These are phyloP conservation scores for Carduelis carduelis DNA, from an alignment of 2,797 vertebrate species.

Conservation along the genomic window DNA sequence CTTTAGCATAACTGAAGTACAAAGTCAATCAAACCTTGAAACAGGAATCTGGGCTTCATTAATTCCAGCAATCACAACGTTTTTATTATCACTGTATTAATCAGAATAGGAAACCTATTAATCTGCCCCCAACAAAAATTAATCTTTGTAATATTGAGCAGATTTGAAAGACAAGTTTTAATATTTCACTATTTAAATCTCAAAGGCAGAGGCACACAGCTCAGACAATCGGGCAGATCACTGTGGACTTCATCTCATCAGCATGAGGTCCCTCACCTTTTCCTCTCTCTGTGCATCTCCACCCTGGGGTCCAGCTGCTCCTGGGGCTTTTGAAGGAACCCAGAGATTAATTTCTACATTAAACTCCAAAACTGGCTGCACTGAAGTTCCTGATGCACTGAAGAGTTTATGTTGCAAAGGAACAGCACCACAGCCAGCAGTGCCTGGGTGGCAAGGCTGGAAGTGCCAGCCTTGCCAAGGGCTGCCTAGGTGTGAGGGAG, in stretches of 20 bases:
- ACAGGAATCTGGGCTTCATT: constrained; percentile 53
- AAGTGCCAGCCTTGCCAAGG: fast-evolving
- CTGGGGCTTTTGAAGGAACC: not conserved
- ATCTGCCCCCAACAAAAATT: constrained; percentile 64
- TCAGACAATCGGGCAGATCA: not conserved
- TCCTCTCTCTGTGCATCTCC: not conserved
- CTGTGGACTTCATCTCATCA: not conserved
- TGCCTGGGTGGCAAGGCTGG: not conserved
- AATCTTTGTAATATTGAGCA: constrained; percentile 54
- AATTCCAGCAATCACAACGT: constrained; percentile 57
- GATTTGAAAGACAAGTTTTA: constrained; percentile 49
- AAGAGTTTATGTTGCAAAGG: not conserved
- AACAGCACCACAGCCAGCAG: not conserved
- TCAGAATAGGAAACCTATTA: constrained; percentile 66
- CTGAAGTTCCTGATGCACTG: not conserved
- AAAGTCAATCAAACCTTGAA: constrained; percentile 59
- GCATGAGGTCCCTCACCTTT: not conserved
- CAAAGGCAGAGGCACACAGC: not conserved
- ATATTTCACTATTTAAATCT: constrained; percentile 22
- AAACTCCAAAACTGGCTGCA: not conserved
- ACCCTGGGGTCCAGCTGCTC: not conserved
- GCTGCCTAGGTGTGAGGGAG: not conserved
- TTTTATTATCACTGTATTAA: constrained; percentile 68
- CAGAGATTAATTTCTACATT: not conserved
- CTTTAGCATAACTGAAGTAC: not conserved